These are phyloP conservation scores for Myiagra hebetior DNA, from an alignment of 2,113 vertebrate species.

Conservation along the genomic window DNA sequence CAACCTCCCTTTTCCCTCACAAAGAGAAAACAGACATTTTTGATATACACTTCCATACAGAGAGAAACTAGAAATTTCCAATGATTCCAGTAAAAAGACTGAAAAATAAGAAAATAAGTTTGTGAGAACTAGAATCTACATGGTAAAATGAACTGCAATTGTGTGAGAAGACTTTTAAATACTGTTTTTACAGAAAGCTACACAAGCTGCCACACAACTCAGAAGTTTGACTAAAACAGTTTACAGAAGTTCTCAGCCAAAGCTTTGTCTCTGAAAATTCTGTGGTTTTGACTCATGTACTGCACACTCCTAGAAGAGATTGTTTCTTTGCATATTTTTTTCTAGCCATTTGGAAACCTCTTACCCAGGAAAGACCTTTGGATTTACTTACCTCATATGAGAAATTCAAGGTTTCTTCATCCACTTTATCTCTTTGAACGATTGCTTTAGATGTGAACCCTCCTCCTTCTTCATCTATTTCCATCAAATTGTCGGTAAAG, in stretches of 20 bases:
- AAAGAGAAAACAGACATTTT: neutral
- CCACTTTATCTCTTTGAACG: constrained; percentile 89
- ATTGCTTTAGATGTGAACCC: constrained; percentile 92
- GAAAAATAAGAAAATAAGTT: constrained; percentile 30
- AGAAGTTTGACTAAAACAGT: neutral
- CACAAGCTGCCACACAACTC: neutral
- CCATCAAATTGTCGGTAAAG: constrained; percentile 95
- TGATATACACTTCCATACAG: neutral
- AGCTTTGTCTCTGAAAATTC: neutral
- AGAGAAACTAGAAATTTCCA: constrained; percentile 9
- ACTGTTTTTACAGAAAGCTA: neutral
- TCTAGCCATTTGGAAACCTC: neutral
- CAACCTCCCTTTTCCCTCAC: constrained; percentile 3
- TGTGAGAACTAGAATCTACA: neutral
- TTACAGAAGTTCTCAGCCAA: neutral
- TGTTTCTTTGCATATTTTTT: neutral
- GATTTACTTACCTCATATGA: constrained; percentile 89
- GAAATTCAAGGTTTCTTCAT: constrained; percentile 87
- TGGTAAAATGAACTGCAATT: neutral
- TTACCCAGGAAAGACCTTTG: neutral
- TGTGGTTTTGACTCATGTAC: neutral
- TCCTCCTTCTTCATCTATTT: constrained; percentile 86
- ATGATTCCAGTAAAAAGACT: constrained; percentile 3
- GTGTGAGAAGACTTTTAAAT: neutral
- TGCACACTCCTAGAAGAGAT: neutral